Conservation (phyloP, 2,113 vertebrate genomes). For the Accipiter cooperii region DNA sequence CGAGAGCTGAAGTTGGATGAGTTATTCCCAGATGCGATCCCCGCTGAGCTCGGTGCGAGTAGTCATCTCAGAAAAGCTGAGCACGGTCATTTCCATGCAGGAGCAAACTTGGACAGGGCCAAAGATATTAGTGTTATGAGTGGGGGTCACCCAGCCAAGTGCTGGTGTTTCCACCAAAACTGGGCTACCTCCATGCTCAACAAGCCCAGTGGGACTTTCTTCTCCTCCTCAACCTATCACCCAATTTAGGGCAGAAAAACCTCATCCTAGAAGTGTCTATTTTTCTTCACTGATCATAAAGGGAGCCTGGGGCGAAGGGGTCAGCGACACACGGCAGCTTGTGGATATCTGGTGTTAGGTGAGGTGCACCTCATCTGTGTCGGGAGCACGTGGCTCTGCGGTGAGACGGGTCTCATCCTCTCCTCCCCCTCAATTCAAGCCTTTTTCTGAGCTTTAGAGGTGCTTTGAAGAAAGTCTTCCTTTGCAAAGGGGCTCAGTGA, state of each 20-base stretch:
- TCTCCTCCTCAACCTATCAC: background rate
- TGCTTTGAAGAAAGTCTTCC: background rate
- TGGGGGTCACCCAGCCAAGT: background rate
- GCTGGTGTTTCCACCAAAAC: background rate
- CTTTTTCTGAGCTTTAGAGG: background rate
- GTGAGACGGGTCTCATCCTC: background rate
- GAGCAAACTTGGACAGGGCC: background rate
- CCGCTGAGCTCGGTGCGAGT: background rate
- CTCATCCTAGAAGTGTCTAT: background rate
- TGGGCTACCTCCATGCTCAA: background rate
- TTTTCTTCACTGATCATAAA: background rate
- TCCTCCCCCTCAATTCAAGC: background rate
- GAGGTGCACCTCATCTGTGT: background rate
- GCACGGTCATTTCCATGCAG: accelerated
- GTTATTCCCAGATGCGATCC: background rate
- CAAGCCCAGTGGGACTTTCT: accelerated
- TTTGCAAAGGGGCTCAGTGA: background rate
- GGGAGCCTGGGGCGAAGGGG: accelerated
- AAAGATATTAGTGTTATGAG: accelerated
- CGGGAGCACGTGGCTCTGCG: background rate
- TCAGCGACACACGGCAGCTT: accelerated
- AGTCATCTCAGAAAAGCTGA: background rate
- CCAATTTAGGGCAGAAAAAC: background rate
- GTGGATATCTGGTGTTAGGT: accelerated
- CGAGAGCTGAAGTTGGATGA: background rate